Conservation (phyloP, 2,797 vertebrate genomes). For the Hoplostethus mediterraneus region DNA sequence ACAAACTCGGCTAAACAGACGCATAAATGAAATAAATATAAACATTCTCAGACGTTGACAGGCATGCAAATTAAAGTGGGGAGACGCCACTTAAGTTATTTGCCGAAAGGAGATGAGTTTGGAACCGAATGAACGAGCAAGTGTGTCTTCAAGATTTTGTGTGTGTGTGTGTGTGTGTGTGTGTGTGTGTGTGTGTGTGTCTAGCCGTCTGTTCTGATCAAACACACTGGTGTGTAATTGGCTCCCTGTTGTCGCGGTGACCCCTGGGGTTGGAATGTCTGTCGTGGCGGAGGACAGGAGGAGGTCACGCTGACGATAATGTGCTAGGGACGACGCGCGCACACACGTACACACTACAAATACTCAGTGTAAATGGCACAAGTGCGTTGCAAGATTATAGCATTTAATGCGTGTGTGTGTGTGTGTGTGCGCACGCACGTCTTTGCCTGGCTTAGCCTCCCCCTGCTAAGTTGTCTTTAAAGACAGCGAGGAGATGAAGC, state of each 20-base stretch:
- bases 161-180: conserved; percentile 26
- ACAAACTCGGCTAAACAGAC: conserved; percentile 63
- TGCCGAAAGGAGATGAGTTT: conserved; percentile 69
- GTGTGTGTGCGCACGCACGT: neutral
- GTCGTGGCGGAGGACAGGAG: conserved; percentile 77
- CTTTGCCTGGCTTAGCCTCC: conserved; percentile 65
- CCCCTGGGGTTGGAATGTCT: conserved; percentile 80
- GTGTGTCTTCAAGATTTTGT: conserved; percentile 32
- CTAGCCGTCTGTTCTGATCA: conserved; percentile 82
- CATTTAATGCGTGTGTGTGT: conserved; percentile 31
- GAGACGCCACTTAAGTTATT: conserved; percentile 72
- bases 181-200: conserved; percentile 28
- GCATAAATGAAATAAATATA: conserved; percentile 69
- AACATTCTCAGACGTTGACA: conserved; percentile 76
- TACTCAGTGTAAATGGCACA: conserved; percentile 60
- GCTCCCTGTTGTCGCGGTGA: conserved; percentile 79
- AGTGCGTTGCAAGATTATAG: conserved; percentile 66
- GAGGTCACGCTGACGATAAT: conserved; percentile 77
- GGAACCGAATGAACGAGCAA: conserved; percentile 55
- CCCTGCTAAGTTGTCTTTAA: conserved; percentile 81
- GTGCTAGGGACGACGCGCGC: conserved; percentile 57
- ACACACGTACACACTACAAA: conserved; percentile 50
- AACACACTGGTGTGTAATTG: conserved; percentile 84
- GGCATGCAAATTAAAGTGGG: conserved; percentile 79
- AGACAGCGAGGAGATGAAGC: conserved; percentile 78